Percentiles rank a stretch among this genome's conserved stretches.
These are phyloP conservation scores for Mugil cephalus DNA, from an alignment of 2,113 vertebrate genomes.

Conservation along the genomic window DNA sequence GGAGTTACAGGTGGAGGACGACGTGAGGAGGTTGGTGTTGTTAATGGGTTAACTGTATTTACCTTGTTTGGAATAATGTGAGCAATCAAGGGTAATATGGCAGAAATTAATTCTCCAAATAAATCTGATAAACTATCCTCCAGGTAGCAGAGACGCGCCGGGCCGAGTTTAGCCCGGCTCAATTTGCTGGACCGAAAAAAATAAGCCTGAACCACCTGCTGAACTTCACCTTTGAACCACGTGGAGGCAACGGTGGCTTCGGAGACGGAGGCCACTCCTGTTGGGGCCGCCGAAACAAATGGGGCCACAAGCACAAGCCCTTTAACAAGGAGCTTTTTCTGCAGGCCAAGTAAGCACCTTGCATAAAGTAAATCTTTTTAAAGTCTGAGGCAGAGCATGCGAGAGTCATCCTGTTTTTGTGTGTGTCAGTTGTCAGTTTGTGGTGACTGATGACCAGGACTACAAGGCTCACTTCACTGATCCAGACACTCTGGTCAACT, in stretches of 20 bases:
- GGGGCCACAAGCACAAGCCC: conserved; percentile 95
- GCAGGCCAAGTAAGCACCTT: conserved; percentile 94
- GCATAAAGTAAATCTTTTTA: too few species aligned
- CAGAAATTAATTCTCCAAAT: background rate
- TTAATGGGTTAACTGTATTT: background rate
- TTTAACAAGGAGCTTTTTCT: conserved; percentile 99
- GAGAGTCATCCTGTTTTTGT: conserved; percentile 6
- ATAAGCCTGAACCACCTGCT: conserved; percentile 98
- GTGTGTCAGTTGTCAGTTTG: conserved; percentile 94
- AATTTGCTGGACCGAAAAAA: conserved; percentile 98
- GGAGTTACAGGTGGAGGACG: conserved; percentile 93
- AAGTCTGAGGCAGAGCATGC: background rate
- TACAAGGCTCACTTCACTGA: conserved; percentile 97
- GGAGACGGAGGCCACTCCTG: conserved; percentile 89
- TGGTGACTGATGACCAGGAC: conserved; percentile 97
- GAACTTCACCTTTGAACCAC: conserved; percentile 99
- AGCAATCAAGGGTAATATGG: background rate
- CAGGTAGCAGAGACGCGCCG: conserved; percentile 97
- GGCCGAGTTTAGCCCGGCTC: conserved; percentile 99
- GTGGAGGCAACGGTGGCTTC: conserved; percentile 88
- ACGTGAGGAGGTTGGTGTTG: conserved; percentile 94
- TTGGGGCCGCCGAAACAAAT: conserved; percentile 97
- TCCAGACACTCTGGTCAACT: conserved; percentile 98
- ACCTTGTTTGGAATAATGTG: too few species aligned
- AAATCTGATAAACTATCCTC: conserved; percentile 1